A percentile compares a stretch with the other conserved stretches of the same genome.
Conservation (phyloP, 2,888 invertebrate genomes). For the Polia nebulosa region DNA sequence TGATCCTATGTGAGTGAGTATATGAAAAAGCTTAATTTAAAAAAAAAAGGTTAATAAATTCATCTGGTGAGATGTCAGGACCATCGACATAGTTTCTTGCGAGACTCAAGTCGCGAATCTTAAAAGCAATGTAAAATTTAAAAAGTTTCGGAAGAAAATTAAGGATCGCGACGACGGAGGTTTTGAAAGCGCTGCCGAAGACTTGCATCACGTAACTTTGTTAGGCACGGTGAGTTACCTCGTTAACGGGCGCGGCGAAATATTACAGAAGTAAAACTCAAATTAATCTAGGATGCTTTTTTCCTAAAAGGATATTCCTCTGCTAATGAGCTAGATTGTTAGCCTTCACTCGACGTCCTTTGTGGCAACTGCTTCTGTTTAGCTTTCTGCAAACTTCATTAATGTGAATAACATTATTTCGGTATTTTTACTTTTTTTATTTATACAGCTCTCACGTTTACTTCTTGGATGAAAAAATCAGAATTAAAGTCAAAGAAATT, state of each 20-base stretch:
- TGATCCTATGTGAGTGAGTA: too few species aligned
- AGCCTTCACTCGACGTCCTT: slow-evolving; percentile 73
- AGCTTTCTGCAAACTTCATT: slow-evolving; percentile 75
- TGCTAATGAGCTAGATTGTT: slow-evolving; percentile 87
- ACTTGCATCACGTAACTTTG: slow-evolving; percentile 85
- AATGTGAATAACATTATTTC: slow-evolving; percentile 67
- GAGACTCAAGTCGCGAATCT: slow-evolving; percentile 77
- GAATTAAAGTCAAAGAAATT: neutral
- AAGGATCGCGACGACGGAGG: slow-evolving; percentile 76
- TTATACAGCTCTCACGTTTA: neutral
- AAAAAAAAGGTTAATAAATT: slow-evolving; percentile 60
- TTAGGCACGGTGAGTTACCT: slow-evolving; percentile 84
- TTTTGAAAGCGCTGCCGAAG: slow-evolving; percentile 78
- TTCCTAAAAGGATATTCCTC: slow-evolving; percentile 76
- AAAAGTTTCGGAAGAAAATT: slow-evolving; percentile 88
- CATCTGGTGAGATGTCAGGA: slow-evolving; percentile 64
- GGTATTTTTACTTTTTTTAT: slow-evolving; percentile 13
- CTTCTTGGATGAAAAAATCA: neutral
- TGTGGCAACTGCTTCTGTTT: slow-evolving; percentile 78
- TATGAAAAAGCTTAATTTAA: slow-evolving; percentile 51
- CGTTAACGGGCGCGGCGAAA: slow-evolving; percentile 83
- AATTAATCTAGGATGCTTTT: slow-evolving; percentile 83
- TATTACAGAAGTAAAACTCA: slow-evolving; percentile 81
- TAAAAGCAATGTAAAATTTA: slow-evolving; percentile 85
- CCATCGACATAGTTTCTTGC: slow-evolving; percentile 76